Conservation (phyloP, 2,113 vertebrate species). For the Trichomycterus rosablanca region DNA sequence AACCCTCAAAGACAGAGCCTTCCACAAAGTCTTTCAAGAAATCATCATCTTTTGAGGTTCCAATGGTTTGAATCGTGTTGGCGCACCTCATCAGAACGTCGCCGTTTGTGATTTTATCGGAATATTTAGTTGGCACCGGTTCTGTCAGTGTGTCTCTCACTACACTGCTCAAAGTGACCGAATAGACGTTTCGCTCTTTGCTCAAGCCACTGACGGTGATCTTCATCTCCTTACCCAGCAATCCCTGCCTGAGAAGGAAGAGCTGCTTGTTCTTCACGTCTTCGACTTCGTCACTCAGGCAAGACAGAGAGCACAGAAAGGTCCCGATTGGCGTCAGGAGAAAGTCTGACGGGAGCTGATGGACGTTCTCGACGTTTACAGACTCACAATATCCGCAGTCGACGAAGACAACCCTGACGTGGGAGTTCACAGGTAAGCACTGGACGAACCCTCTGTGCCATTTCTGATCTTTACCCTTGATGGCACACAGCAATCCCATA, state of each 20-base stretch:
- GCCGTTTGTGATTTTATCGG: not conserved
- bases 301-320: constrained; percentile 76
- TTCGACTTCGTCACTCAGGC: constrained; percentile 55
- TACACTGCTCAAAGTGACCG: constrained; percentile 61
- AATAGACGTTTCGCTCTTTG: constrained; percentile 65
- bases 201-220: constrained; percentile 62
- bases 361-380: constrained; percentile 67
- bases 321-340: constrained; percentile 72
- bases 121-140: not conserved
- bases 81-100: constrained; percentile 1
- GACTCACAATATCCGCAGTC: constrained; percentile 82
- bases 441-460: constrained; percentile 86
- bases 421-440: constrained; percentile 68
- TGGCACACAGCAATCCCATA: constrained; percentile 79
- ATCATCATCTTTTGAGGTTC: constrained; percentile 34
- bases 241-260: constrained; percentile 64
- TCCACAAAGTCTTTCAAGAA: constrained; percentile 54
- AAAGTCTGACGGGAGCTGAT: constrained; percentile 73
- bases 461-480: constrained; percentile 74
- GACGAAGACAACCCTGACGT: constrained; percentile 78
- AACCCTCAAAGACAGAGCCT: constrained; percentile 63
- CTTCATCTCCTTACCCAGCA: constrained; percentile 70
- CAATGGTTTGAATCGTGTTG: not conserved
- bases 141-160: constrained; percentile 5
- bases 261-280: constrained; percentile 63